Evolutionary conservation across 2,113 vertebrate species (phyloP), one percentile per base, ranked within the genome.

Genomic region (Sialia sialis): DNA sequence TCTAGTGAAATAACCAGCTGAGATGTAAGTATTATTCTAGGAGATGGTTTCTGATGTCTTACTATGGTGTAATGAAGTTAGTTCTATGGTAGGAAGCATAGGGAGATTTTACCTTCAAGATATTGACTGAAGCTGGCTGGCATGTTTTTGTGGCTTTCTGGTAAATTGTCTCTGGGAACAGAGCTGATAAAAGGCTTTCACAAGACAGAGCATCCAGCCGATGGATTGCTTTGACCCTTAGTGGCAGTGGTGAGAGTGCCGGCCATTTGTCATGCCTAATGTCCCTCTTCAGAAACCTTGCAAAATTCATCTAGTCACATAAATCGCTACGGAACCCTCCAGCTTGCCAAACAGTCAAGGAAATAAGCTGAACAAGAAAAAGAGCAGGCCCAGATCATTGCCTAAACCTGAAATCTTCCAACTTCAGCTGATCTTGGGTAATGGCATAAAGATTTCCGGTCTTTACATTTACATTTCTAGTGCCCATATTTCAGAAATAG

Each of bases 201-300:
- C 34, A 41, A 54, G 14, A 23, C 2, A 3, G 41, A 66, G 15
- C 0, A 0, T 59, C 70, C 22, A 44, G 21, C 0, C 1, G 2
- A 64, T 29, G 19, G 67, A 73, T 85, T 82, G 26, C 67, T 85
- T 58, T 77, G 82, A 92, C 46, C 52, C 38, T 54, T 39, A 36
- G 38, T 79, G 84, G 64, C 54, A 72, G 38, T 44, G 51, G n/a
- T 9, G 29, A 79, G 27, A 69, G 41, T 2, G 0, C 26, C 84
- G 44, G 16, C 16, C 26, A 41, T 85, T 91, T 87, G 32, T 79
- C 59, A 58, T 34, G 29, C 21, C 41, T 69, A 34, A 51, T 17
- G 34, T 5, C 44, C 12, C 38, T 83, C 51, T 95, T 69, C 64
- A 44, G 23, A 90, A 90, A 85, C 10, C 26, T 85, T 44, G 41